Conservation (phyloP, 2,888 invertebrate species). For the Kuschelorhynchus macadamiae region DNA sequence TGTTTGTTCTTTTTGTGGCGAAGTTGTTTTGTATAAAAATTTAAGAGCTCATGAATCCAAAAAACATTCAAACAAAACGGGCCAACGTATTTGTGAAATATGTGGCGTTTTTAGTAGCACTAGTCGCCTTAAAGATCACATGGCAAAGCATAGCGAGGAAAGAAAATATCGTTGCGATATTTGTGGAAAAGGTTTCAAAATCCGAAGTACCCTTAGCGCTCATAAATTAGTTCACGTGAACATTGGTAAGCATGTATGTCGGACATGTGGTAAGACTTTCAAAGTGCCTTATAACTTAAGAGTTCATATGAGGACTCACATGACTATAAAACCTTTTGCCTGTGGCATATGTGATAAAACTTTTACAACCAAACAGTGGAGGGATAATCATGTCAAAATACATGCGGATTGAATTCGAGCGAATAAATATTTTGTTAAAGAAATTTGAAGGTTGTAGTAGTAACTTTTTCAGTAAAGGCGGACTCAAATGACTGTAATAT, state of each 20-base stretch:
- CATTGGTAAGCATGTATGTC: constrained; percentile 64
- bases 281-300: constrained; percentile 66
- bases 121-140: background rate
- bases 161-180: constrained; percentile 62
- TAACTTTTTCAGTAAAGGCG: no score
- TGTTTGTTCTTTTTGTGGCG: constrained; percentile 1
- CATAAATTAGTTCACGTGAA: constrained; percentile 69
- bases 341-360: constrained; percentile 50
- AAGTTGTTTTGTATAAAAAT: background rate
- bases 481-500: no score
- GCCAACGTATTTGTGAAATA: background rate
- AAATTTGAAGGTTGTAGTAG: no score
- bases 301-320: constrained; percentile 53
- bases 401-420: constrained; percentile 10
- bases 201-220: constrained; percentile 67
- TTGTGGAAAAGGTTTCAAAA: constrained; percentile 69
- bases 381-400: constrained; percentile 45
- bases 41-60: background rate
- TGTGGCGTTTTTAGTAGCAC: constrained; percentile 1
- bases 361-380: constrained; percentile 57
- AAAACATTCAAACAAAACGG: background rate
- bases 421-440: no score
- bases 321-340: constrained; percentile 50
- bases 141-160: background rate
- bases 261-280: constrained; percentile 70